Base-by-base conservation (phyloP, 2,888 invertebrate species). In the Stratiomys singularior region DNA sequence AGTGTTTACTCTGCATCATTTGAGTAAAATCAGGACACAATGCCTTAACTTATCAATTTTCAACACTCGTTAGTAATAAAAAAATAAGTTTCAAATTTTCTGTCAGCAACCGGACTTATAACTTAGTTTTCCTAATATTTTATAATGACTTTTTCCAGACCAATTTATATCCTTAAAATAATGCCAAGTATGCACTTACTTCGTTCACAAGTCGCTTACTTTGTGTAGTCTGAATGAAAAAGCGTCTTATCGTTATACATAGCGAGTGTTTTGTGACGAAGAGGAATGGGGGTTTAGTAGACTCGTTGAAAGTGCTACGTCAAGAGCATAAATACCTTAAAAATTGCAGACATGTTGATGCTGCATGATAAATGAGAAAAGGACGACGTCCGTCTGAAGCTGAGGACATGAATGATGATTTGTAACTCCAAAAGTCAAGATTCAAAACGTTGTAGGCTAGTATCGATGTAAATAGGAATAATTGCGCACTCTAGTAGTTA, bases 131-230 rank as follows among this genome's bases (percentile, higher is more conserved):
- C 27, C 18, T 66, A 66, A 66, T 66, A 66, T 66, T 66, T 37
- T 37, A 66, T 66, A 37, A 66, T 66, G 66, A 66, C 44, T 66
- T 66, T 30, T 37, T 21, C n/a, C 37, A 66, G 44, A 66, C 66
- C 66, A 18, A 66, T 66, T 66, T 66, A 66, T 66, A 66, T 66
- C 44, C 37, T 66, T 66, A 37, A 66, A 66, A 66, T 66, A 66
- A 66, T 37, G 37, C 66, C 66, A 66, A 4, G 18, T n/a, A 7
- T 21, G 66, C 66, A 66, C 37, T 66, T 66, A 18, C 37, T n/a
- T 37, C 37, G 9, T n/a, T 37, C 37, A 37, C 3, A 37, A 37
- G 37, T 37, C 37, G 3, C 9, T 9, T 37, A 9, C 37, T n/a
- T n/a, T n/a, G n/a, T 37, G 9, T 9, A 3, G 37, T 9, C 37